Evolutionary conservation across 2,113 vertebrate genomes (phyloP).

Genomic region (Crotophaga sulcirostris): DNA sequence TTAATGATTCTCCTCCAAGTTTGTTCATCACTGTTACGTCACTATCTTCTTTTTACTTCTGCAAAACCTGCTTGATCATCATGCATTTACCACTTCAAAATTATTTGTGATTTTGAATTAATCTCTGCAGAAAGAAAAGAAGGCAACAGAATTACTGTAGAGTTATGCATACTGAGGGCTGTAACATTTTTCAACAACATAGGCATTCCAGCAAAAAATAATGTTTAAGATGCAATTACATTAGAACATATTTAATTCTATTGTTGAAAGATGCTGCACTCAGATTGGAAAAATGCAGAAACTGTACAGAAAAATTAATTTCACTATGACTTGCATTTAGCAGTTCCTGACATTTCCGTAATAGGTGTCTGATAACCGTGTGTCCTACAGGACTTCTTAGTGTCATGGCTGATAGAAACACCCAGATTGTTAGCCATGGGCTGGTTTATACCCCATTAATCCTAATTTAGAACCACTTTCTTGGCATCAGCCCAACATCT

Average conservation of each 20-base stretch:
- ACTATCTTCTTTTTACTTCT: not conserved
- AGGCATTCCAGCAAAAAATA: not conserved
- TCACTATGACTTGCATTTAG: not conserved
- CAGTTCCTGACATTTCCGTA: not conserved
- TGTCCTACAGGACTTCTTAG: not conserved
- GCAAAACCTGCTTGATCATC: not conserved
- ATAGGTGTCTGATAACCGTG: not conserved
- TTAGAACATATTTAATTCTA: not conserved
- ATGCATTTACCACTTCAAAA: not conserved
- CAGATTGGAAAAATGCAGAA: not conserved
- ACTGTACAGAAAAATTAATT: not conserved
- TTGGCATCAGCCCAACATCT: not conserved
- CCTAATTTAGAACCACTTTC: not conserved
- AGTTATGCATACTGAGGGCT: not conserved
- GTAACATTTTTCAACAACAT: not conserved
- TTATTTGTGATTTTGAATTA: not conserved
- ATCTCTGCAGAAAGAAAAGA: not conserved
- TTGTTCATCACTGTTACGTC: not conserved
- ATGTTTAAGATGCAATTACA: not conserved
- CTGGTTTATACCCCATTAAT: not conserved
- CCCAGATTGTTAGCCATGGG: not conserved
- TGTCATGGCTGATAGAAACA: not conserved
- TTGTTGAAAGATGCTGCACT: not conserved
- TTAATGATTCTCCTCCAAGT: constrained; percentile 47
- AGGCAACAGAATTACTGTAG: not conserved